Conservation (phyloP, 2,797 vertebrate species). For the Helarctos malayanus region DNA sequence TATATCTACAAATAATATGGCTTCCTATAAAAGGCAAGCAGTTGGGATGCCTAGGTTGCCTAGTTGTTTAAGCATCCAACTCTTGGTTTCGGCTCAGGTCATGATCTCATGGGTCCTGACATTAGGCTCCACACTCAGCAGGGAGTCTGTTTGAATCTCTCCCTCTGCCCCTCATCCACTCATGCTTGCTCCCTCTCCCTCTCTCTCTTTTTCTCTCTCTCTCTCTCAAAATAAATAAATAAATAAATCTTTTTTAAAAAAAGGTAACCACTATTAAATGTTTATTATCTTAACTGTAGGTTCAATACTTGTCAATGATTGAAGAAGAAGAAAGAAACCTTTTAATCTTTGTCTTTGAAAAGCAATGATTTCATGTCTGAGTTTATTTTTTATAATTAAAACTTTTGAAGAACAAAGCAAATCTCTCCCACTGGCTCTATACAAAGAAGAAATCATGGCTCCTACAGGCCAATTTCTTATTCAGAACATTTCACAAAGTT, state of each 20-base stretch:
- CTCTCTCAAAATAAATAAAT: background rate
- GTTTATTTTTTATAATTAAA: background rate
- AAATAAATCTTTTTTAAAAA: background rate
- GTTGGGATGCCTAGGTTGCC: background rate
- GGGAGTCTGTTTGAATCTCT: background rate
- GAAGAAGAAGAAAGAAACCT: background rate
- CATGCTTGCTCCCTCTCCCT: background rate
- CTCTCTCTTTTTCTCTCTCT: no score
- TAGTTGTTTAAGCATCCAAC: background rate
- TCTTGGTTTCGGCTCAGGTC: background rate
- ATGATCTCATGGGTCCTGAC: background rate
- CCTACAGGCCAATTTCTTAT: background rate
- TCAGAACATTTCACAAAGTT: background rate
- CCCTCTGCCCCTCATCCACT: background rate
- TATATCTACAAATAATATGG: background rate
- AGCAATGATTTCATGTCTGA: background rate
- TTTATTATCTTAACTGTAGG: background rate
- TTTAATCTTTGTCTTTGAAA: constrained; percentile 48
- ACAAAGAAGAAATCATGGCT: background rate
- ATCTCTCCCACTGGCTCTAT: background rate
- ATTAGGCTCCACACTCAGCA: background rate
- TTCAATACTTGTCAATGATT: background rate
- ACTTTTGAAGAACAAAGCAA: background rate
- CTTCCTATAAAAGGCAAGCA: background rate
- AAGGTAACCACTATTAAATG: background rate